Base-by-base conservation (phyloP, 2,888 invertebrate species). In the Drosophila acutilabella region DNA sequence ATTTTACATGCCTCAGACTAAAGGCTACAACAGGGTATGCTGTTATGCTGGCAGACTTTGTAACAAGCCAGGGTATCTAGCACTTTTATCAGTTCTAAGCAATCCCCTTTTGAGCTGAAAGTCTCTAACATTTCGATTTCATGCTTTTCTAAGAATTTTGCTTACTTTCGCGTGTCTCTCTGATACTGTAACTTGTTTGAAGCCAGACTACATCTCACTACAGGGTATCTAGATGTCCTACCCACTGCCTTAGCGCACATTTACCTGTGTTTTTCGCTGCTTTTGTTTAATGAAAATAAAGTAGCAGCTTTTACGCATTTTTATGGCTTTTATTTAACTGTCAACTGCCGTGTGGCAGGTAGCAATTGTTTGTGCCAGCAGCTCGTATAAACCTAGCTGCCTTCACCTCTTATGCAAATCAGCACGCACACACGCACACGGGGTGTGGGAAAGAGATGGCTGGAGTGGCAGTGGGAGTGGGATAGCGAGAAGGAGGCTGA, bases 231-330 rank as follows among this genome's bases (percentile, higher is more conserved):
- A 4, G 1, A n/a, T 23, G 45, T 45, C 13, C 11, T 23, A 1
- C 7, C 23, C 0, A 23, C n/a, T 8, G 1, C 30, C 2, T 8
- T 30, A 2, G 8, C 8, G 5, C 13, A 20, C 1, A 13, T 4
- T 45, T n/a, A 7, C 7, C 33, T 13, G 4, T 36, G 13, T 18
- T 50, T 33, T 61, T 42, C 44, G 45, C 44, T 36, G 47, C 18
- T 36, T 52, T 45, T 30, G 60, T 60, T 60, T 81, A 85, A 85
- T 88, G 87, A 82, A 88, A 85, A 81, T 85, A 88, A 85, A 85
- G 79, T 75, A 86, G 81, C 88, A 83, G 87, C 83, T 85, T 85
- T 86, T 83, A 79, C 83, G 84, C 76, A 81, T 83, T 86, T 88
- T 86, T 76, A 88, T 83, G 81, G 83, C 62, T 75, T 74, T 86